Evolutionary conservation across 2,113 vertebrate species (phyloP).

Genomic region (Gallinago media): DNA sequence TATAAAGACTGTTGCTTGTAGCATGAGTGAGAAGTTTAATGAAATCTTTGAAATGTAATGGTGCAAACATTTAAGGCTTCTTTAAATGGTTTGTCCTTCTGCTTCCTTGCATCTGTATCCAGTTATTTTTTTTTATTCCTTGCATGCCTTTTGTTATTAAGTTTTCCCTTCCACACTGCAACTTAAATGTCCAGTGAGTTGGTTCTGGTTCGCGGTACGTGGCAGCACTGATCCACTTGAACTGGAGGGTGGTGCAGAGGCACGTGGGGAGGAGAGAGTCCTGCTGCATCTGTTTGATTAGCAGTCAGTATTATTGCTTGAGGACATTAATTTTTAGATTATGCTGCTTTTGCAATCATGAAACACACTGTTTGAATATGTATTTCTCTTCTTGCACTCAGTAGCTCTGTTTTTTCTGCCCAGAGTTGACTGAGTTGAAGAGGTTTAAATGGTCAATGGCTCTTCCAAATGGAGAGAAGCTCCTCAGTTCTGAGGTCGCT

Average conservation of each 20-base stretch:
- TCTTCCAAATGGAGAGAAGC: neutral
- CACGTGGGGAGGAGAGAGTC: neutral
- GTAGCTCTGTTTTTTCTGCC: neutral
- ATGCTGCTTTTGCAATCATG: neutral
- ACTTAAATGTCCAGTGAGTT: neutral
- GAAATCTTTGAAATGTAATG: neutral
- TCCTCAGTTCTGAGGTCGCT: neutral
- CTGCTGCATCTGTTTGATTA: neutral
- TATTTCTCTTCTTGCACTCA: neutral
- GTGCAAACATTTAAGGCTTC: neutral
- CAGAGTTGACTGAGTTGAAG: neutral
- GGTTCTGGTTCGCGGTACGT: neutral
- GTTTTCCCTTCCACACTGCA: neutral
- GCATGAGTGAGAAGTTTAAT: neutral
- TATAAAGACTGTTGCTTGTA: neutral
- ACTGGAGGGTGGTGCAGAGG: neutral
- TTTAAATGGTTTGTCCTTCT: neutral
- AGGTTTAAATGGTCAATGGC: neutral
- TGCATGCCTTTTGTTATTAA: neutral
- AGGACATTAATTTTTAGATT: neutral
- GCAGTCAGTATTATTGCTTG: neutral
- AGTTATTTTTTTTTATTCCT: neutral
- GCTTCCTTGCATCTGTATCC: neutral
- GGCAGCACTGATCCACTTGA: fast-evolving
- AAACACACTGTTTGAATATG: neutral